Evolutionary conservation across 2,113 vertebrate species (phyloP), one percentile per base, ranked within the genome.

Genomic region (Himantopus leucocephalus): DNA sequence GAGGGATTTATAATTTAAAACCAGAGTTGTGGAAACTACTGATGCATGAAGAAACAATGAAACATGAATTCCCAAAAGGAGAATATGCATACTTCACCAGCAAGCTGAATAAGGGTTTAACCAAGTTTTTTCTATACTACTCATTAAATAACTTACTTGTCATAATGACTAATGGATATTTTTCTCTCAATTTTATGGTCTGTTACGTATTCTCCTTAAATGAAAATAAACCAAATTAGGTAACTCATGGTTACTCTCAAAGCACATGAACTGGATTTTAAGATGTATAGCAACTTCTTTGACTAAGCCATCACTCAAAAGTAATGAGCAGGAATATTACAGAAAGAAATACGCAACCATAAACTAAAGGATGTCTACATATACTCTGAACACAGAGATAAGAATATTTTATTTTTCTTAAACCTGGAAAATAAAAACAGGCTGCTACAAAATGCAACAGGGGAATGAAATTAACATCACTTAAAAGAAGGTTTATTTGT

Each of bases 211-310:
- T 95, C 89, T 97, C 97, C 97, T 97, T 97, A 97, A 97, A 96
- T 59, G 97, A 97, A 98, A 98, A 96, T 94, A 98, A 97, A 96
- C 94, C 94, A 96, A 96, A 97, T 96, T 98, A 98, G 93, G 95
- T 91, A 97, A 96, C 97, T 97, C 93, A 96, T 95, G 97, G 93
- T 95, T 97, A 97, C 96, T 86, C 94, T 96, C 95, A 97, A 96
- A 98, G 97, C 97, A 97, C 94, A 93, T 48, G 90, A 95, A 97
- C 95, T 96, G 98, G 98, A 98, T 97, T 96, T 97, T 97, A 97
- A 79, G 97, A 97, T 96, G 94, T 90, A 98, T 96, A 97, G 86
- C 95, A 97, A 98, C 93, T 98, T 98, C 96, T 97, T 56, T 96
- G 91, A 96, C 94, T 97, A 97, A 98, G 96, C 97, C 97, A 97